These are phyloP conservation scores for Chaitophorus viminalis DNA, from an alignment of 2,888 invertebrate species.

Conservation along the genomic window DNA sequence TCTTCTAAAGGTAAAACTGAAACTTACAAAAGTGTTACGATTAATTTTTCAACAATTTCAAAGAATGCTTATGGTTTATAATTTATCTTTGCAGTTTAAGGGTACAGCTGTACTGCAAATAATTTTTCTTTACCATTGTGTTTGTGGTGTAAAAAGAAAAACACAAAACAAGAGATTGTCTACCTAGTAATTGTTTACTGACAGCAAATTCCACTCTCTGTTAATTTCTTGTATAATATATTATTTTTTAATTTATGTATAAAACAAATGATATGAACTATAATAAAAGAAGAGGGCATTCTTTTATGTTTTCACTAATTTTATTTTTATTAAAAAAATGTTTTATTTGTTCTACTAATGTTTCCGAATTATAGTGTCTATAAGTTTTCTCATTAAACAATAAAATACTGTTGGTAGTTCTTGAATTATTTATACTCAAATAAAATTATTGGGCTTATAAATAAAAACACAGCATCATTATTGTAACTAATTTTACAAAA, in stretches of 20 bases:
- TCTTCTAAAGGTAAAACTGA: not conserved
- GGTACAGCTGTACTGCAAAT: conserved; percentile 29
- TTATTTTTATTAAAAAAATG: not conserved
- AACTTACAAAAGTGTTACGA: not conserved
- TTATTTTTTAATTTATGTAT: not conserved
- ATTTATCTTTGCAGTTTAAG: not conserved
- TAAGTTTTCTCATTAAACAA: not conserved
- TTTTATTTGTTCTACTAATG: not conserved
- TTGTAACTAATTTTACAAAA: not conserved
- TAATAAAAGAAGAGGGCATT: not conserved
- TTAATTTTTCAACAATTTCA: conserved; percentile 29
- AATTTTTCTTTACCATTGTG: conserved; percentile 42
- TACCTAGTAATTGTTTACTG: conserved; percentile 24
- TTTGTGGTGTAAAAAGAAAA: conserved; percentile 22
- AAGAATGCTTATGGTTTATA: conserved; percentile 28
- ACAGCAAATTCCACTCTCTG: conserved; percentile 10
- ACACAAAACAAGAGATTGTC: conserved; percentile 31
- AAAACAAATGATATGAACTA: conserved; percentile 21
- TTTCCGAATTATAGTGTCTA: not conserved
- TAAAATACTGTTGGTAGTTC: not conserved
- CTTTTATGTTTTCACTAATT: conserved; percentile 1
- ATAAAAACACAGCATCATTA: not conserved
- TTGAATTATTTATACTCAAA: not conserved
- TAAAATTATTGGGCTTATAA: not conserved
- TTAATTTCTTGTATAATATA: conserved; percentile 21